phyloP scores from a whole-genome alignment of 2,113 vertebrate genomes.

The Pomatostomus ruficeps region DNA sequence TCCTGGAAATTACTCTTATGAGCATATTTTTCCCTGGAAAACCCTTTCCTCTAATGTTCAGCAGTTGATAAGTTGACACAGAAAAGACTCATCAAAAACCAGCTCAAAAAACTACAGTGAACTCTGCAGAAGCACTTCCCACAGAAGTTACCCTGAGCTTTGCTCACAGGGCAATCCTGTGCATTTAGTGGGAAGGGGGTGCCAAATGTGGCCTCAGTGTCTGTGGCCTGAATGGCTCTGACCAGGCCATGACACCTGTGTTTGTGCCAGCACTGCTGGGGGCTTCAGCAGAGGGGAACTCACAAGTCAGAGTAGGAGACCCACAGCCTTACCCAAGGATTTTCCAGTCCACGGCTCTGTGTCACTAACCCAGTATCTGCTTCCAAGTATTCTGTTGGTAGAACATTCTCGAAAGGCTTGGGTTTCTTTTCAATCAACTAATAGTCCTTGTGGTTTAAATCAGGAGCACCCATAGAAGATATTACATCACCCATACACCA shows the following conservation, averaged over 20 bases:
- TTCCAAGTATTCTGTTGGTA: not conserved
- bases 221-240: not conserved
- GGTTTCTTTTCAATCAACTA: not conserved
- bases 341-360: not conserved
- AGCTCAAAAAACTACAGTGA: not conserved
- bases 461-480: not conserved
- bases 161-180: accelerated
- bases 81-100: not conserved
- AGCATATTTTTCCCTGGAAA: not conserved
- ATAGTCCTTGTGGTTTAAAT: not conserved
- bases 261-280: not conserved
- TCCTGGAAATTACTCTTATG: not conserved
- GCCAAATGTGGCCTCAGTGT: accelerated
- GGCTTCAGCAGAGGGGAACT: not conserved
- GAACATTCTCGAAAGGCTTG: not conserved
- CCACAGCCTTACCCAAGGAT: not conserved
- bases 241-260: accelerated
- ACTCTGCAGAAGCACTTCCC: not conserved
- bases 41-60: not conserved
- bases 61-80: not conserved
- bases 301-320: not conserved
- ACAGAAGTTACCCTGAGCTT: not conserved
- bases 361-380: not conserved
- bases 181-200: not conserved
- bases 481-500: not conserved